Evolutionary conservation across 2,113 vertebrate species (phyloP), one percentile per base, ranked within the genome.

Genomic region (Pitta sordida): DNA sequence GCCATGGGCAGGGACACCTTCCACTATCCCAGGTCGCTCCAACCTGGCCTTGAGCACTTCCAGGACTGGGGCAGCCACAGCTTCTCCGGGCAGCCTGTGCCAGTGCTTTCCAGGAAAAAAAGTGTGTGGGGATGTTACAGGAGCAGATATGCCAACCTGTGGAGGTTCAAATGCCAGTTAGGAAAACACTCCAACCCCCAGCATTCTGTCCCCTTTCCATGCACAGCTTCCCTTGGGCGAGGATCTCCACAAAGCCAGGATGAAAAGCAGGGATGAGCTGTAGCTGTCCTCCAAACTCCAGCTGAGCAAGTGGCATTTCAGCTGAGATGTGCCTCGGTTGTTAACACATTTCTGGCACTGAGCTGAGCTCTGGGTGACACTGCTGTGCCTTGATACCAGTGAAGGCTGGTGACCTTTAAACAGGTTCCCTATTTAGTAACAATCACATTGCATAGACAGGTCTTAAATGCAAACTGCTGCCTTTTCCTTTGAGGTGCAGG

Each of bases 21-120:
- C n/a, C n/a, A n/a, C n/a, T n/a, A 0, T 14, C 23, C 60, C 86
- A 75, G 27, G 23, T 0, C 30, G 19, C 5, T 59, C 52, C 46
- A 46, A 0, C 37, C 37, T 30, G 44, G 22, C n/a, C 44, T 52
- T 34, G 69, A 46, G 0, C 53, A 30, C 24, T 60, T 0, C 10
- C 60, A 67, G 77, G 36, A 32, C 6, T 58, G 59, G 68, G 37
- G 23, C 60, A 74, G 44, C 44, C 86, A 0, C 52, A 81, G 37
- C 44, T 75, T 0, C 46, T 29, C 60, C 67, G 52, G 20, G 13
- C 23, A 29, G 7, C 26, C 22, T 7, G 41, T 23, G 1, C 7
- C 15, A 8, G 49, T 1, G 0, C 8, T 53, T 83, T 7, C 37
- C 20, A 43, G 65, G 34, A 34, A 22, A 70, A 55, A 27, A n/a